These are phyloP conservation scores for Melieria crassipennis DNA, from an alignment of 2,888 invertebrate genomes.

Conservation along the genomic window DNA sequence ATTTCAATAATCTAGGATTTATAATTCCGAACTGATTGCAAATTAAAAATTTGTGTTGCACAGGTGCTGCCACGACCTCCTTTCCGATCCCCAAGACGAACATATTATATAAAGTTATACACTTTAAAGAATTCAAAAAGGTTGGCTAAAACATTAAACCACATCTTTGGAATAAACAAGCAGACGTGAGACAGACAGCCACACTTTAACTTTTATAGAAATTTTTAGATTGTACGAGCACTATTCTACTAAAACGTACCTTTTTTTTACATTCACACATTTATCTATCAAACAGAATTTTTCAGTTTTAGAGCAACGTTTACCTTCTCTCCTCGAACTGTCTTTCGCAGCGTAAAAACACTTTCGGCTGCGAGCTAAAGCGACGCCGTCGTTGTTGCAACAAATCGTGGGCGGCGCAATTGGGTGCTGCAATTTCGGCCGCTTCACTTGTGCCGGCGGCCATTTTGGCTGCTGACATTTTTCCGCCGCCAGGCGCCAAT, in stretches of 20 bases:
- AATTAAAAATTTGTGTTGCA: too few species aligned
- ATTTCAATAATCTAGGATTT: too few species aligned
- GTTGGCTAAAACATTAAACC: too few species aligned
- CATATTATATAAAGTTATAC: too few species aligned
- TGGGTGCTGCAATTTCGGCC: conserved; percentile 11
- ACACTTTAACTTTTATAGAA: neutral
- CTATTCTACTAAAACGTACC: too few species aligned
- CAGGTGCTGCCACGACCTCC: too few species aligned
- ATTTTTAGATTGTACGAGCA: neutral
- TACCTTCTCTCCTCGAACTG: conserved; percentile 41
- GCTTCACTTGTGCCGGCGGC: neutral
- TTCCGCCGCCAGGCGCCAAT: neutral
- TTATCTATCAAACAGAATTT: neutral
- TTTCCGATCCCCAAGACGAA: too few species aligned
- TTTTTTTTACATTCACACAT: neutral
- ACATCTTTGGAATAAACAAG: too few species aligned
- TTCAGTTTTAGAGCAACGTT: conserved; percentile 5
- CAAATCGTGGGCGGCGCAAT: conserved; percentile 35
- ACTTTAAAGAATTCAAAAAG: too few species aligned
- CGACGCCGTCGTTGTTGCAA: conserved; percentile 45
- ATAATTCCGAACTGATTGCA: too few species aligned
- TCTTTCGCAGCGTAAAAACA: conserved; percentile 42
- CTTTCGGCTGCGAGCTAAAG: conserved; percentile 45
- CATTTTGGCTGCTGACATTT: conserved; percentile 14
- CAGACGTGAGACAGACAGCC: neutral